Conservation (phyloP, 2,888 invertebrate species). For the Ennomos quercinarius region DNA sequence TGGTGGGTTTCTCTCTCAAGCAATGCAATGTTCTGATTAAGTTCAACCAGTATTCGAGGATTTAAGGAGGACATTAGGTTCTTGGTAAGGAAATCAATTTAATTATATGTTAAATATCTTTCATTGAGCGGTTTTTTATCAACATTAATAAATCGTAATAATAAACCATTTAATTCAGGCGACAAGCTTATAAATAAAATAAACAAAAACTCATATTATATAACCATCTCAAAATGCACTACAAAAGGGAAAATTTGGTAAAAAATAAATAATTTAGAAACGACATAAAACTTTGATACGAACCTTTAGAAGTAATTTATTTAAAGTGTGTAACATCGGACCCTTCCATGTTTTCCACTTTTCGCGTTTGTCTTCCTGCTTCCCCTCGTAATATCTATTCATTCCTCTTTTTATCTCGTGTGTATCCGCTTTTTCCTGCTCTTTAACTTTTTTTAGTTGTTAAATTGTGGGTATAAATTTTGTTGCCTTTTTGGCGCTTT, state of each 20-base stretch:
- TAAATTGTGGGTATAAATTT: conserved; percentile 7
- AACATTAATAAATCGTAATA: no score
- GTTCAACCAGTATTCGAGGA: no score
- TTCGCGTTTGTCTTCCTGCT: conserved; percentile 27
- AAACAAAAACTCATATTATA: no score
- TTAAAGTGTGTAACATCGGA: conserved; percentile 29
- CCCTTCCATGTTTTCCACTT: conserved; percentile 29
- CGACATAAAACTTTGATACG: conserved; percentile 14
- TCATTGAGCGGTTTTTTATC: no score
- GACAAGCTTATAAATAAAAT: no score
- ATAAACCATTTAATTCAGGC: no score
- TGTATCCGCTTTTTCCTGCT: conserved; percentile 8
- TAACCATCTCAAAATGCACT: no score
- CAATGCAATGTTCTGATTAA: no score
- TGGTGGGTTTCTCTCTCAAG: no score
- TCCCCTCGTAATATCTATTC: conserved; percentile 30
- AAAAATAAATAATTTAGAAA: conserved; percentile 31
- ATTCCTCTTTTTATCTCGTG: conserved; percentile 29
- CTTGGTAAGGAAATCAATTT: no score
- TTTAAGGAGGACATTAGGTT: no score
- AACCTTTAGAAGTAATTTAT: conserved; percentile 34
- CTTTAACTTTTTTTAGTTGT: conserved; percentile 16
- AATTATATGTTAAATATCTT: no score
- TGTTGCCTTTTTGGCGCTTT: conserved; percentile 1
- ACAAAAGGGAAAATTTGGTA: background rate